These are phyloP conservation scores for Heliconius cydno DNA, from an alignment of 2,888 invertebrate species.

Conservation along the genomic window DNA sequence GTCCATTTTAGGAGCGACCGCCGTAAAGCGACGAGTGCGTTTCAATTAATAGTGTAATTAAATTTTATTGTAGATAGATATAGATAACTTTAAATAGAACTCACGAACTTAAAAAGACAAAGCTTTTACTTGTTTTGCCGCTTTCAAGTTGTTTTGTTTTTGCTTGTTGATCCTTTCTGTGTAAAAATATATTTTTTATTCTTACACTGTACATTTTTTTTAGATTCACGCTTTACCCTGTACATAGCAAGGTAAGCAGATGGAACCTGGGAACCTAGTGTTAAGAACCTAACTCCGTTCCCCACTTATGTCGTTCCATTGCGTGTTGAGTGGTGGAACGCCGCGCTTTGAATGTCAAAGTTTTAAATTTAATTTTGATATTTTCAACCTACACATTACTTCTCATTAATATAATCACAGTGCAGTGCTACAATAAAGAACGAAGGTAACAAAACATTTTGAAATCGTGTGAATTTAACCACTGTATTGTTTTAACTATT, in stretches of 20 bases:
- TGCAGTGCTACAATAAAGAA: neutral
- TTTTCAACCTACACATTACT: neutral
- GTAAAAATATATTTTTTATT: no score
- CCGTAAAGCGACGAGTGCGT: neutral
- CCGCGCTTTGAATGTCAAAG: neutral
- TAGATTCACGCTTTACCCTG: no score
- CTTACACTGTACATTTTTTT: no score
- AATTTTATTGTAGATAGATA: constrained; percentile 14
- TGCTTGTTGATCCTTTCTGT: no score
- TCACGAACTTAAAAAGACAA: constrained; percentile 20
- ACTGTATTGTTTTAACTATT: neutral
- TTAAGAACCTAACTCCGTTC: neutral
- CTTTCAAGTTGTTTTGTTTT: no score
- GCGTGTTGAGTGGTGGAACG: neutral
- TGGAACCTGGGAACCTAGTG: neutral
- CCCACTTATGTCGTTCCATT: neutral
- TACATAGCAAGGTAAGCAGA: neutral
- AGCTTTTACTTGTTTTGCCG: neutral
- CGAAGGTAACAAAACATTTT: constrained; percentile 4
- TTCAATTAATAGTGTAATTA: constrained; percentile 18
- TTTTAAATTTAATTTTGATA: neutral
- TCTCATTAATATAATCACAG: neutral
- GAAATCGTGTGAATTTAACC: constrained; percentile 22
- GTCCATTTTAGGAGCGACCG: no score
- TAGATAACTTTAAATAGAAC: constrained; percentile 17